Percentiles rank a stretch among this genome's conserved stretches.
phyloP scores from a whole-genome alignment of 1,140 invertebrate species.

The Gryllus bimaculatus region DNA sequence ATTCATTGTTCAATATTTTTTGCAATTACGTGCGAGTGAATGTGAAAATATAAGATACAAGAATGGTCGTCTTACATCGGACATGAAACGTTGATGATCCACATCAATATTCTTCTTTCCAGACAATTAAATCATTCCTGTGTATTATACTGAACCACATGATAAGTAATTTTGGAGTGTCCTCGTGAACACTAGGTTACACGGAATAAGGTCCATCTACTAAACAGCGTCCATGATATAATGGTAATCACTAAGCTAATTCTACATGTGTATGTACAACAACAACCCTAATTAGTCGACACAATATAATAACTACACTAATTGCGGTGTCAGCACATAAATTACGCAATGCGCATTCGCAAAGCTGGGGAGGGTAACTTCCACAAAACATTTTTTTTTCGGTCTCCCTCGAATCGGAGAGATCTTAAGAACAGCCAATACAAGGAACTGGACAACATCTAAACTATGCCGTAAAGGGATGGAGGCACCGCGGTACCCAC shows the following conservation, averaged over 20 bases:
- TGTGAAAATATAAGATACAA: too few species aligned
- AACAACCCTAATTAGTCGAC: background rate
- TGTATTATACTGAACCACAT: background rate
- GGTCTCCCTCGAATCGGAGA: background rate
- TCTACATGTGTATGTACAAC: background rate
- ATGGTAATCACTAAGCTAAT: background rate
- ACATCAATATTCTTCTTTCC: too few species aligned
- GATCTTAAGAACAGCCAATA: background rate
- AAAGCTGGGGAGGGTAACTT: background rate
- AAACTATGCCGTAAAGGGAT: background rate
- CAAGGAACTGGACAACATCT: slow-evolving; percentile 3
- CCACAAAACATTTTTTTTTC: background rate
- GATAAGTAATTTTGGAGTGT: background rate
- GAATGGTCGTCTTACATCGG: too few species aligned
- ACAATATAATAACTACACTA: background rate
- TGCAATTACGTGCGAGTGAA: too few species aligned
- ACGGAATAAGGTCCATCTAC: background rate
- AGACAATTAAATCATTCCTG: too few species aligned
- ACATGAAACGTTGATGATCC: too few species aligned
- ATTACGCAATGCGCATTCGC: background rate
- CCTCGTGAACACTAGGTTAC: background rate
- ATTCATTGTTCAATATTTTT: too few species aligned
- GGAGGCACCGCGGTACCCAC: background rate
- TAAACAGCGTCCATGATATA: background rate
- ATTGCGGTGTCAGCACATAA: background rate